Evolutionary conservation across 2,888 invertebrate genomes (phyloP).

Genomic region (Papilio protenor): DNA sequence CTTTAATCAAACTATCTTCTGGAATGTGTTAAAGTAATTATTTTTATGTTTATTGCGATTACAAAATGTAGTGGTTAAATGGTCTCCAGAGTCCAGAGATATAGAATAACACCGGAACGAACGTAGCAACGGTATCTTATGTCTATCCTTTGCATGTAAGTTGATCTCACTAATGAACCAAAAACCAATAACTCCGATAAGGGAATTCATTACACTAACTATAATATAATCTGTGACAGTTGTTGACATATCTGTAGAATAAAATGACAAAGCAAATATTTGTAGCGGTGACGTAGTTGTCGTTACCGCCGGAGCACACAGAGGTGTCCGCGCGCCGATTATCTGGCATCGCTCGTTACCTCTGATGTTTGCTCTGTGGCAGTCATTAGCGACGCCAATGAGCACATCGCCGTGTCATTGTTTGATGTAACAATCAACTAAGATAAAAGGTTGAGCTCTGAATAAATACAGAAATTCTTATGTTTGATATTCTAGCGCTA

Average conservation of each 20-base stretch:
- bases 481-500: not conserved
- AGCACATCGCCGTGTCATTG: constrained; percentile 3
- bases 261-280: not conserved
- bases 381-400: constrained; percentile 48
- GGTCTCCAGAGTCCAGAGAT: not conserved
- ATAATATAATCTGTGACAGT: not conserved
- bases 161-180: not conserved
- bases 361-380: constrained; percentile 42
- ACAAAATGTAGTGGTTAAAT: not conserved
- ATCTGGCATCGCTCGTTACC: not conserved
- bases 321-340: constrained; percentile 22
- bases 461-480: constrained; percentile 40
- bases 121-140: not conserved
- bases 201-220: not conserved
- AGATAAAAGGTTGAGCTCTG: not conserved
- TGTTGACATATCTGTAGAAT: constrained; percentile 12
- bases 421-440: constrained; percentile 1
- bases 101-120: not conserved
- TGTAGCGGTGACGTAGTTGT: not conserved
- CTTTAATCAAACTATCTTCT: constrained; percentile 17
- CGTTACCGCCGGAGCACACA: not conserved
- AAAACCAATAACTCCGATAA: not conserved
- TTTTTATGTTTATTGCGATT: not conserved
- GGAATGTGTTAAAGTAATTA: constrained; percentile 29
- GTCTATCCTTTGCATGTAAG: no score